Percentiles rank a stretch among this genome's conserved stretches.
Evolutionary conservation across 2,888 invertebrate genomes (phyloP).

Genomic region (Aphodius granarius): DNA sequence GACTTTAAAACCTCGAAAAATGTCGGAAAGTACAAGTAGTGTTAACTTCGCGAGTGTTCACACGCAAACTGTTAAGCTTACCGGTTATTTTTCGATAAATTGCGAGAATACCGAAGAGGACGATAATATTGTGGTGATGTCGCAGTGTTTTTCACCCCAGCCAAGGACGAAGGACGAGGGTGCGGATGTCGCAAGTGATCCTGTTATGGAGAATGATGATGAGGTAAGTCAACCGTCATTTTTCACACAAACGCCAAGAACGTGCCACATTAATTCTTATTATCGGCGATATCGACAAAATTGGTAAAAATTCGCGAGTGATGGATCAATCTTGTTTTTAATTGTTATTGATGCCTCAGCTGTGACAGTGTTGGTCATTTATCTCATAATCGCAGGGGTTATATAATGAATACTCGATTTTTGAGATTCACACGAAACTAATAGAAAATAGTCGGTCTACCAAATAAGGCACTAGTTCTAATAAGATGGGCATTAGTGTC

Average conservation of each 20-base stretch:
- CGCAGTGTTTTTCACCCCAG: conserved; percentile 36
- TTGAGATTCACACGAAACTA: background rate
- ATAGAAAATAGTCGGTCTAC: background rate
- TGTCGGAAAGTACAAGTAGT: background rate
- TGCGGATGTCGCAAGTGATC: background rate
- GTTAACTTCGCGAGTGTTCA: background rate
- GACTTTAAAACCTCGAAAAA: background rate
- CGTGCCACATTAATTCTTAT: background rate
- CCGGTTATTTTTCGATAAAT: conserved; percentile 4
- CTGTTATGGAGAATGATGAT: background rate
- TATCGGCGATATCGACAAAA: background rate
- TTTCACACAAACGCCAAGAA: background rate
- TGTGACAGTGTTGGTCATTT: background rate
- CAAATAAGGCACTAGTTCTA: too few species aligned
- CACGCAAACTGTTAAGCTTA: background rate
- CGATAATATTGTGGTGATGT: conserved; percentile 40
- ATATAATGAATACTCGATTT: background rate
- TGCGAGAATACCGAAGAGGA: conserved; percentile 35
- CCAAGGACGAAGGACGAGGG: conserved; percentile 21
- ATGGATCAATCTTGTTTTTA: background rate
- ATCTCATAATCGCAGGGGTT: background rate
- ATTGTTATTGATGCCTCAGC: background rate
- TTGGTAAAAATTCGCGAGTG: background rate
- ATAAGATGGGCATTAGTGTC: too few species aligned
- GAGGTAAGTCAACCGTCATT: background rate